These are phyloP conservation scores for Callyntrura sp. DNA, from an alignment of 2,888 invertebrate species.

Conservation along the genomic window DNA sequence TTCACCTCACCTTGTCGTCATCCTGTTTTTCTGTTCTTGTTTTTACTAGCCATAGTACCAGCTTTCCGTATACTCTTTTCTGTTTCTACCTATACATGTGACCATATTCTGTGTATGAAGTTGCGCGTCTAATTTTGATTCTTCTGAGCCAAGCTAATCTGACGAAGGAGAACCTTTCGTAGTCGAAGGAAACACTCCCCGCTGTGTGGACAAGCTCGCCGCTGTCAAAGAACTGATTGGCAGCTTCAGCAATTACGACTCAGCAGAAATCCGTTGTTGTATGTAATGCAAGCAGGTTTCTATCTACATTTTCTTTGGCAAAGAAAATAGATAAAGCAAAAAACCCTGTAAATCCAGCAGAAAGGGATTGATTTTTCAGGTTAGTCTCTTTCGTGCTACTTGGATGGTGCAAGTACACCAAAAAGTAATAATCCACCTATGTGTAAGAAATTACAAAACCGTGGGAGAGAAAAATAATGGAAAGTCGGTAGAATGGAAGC, in stretches of 20 bases:
- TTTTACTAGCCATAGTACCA: neutral
- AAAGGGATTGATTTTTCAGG: constrained; percentile 62
- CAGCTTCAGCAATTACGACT: constrained; percentile 84
- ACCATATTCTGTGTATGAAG: neutral
- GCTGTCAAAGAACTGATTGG: constrained; percentile 83
- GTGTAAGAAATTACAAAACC: constrained; percentile 26
- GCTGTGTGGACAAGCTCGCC: constrained; percentile 81
- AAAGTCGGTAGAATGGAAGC: constrained; percentile 1
- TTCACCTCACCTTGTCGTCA: constrained; percentile 10
- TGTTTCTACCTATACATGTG: constrained; percentile 12
- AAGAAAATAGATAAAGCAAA: constrained; percentile 46
- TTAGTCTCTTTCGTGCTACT: neutral
- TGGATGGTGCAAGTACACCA: neutral
- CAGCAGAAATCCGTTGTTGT: constrained; percentile 81
- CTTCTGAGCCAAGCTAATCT: constrained; percentile 51
- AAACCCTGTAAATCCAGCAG: constrained; percentile 58
- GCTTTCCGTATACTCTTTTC: neutral
- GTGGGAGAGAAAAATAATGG: constrained; percentile 56
- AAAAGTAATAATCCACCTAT: neutral
- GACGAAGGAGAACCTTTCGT: constrained; percentile 38
- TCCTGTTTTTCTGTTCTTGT: constrained; percentile 16
- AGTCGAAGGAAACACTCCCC: constrained; percentile 76
- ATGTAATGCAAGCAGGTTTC: neutral
- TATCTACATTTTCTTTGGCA: constrained; percentile 20
- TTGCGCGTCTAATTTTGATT: constrained; percentile 38